Evolutionary conservation across 1,140 invertebrate genomes (phyloP).

Genomic region (Propsilocerus akamusi): DNA sequence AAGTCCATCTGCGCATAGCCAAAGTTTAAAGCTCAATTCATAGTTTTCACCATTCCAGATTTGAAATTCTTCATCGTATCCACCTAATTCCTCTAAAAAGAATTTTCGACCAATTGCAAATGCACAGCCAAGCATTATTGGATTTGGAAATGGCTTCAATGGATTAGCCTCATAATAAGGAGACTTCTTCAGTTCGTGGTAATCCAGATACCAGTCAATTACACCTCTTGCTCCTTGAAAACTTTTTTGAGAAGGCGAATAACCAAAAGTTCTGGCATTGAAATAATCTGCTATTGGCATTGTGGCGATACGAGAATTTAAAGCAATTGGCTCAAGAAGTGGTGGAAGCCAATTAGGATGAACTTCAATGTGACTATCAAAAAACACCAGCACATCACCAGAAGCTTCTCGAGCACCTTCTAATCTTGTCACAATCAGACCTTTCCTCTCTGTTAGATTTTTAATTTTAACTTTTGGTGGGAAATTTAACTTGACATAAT

Average conservation of each 20-base stretch:
- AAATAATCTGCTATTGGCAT: background rate
- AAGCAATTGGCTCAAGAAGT: background rate
- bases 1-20: slow-evolving; percentile 55
- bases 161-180: background rate
- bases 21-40: slow-evolving; percentile 91
- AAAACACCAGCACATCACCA: slow-evolving; percentile 41
- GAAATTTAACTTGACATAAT: background rate
- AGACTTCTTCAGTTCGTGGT: background rate
- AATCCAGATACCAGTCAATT: background rate
- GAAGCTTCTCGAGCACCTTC: slow-evolving; percentile 32
- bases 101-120: slow-evolving; percentile 79
- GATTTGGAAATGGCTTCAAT: slow-evolving; percentile 59
- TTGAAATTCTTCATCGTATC: slow-evolving; percentile 77
- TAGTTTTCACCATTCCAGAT: slow-evolving; percentile 99
- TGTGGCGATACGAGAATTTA: background rate
- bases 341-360: background rate
- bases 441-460: slow-evolving; percentile 26
- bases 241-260: background rate
- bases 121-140: slow-evolving; percentile 75
- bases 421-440: slow-evolving; percentile 39
- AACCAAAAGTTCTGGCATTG: background rate
- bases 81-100: slow-evolving; percentile 84
- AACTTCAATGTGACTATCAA: slow-evolving; percentile 37
- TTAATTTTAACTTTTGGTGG: background rate
- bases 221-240: background rate